Conservation (phyloP, 1,140 invertebrate genomes). For the Hestina assimilis region DNA sequence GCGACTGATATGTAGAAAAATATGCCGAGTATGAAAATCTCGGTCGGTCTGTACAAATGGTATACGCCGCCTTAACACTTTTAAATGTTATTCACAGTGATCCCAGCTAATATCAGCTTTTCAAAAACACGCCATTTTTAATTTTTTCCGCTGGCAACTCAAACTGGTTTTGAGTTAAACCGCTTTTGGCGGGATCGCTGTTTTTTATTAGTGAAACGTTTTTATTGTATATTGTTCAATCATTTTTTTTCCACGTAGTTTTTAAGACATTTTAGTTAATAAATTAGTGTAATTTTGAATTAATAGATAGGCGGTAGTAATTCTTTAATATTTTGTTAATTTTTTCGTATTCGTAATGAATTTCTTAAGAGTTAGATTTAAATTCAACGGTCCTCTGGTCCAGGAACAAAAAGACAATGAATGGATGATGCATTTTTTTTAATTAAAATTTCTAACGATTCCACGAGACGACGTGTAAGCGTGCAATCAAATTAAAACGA, state of each 20-base stretch:
- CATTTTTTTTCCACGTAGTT: slow-evolving; percentile 73
- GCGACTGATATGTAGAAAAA: slow-evolving; percentile 74
- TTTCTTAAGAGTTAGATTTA: slow-evolving; percentile 72
- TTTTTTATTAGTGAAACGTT: slow-evolving; percentile 71
- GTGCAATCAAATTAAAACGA: slow-evolving; percentile 37
- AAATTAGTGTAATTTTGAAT: slow-evolving; percentile 72
- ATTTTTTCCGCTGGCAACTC: slow-evolving; percentile 23
- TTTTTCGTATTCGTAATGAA: slow-evolving; percentile 74
- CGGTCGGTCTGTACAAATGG: slow-evolving; percentile 69
- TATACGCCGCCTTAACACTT: slow-evolving; percentile 72
- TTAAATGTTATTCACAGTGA: slow-evolving; percentile 66
- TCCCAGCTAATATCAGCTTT: slow-evolving; percentile 38
- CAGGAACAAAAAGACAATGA: slow-evolving; percentile 76
- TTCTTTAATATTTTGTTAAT: slow-evolving; percentile 76
- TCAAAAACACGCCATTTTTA: slow-evolving; percentile 13
- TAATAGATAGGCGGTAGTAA: slow-evolving; percentile 73
- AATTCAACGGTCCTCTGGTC: slow-evolving; percentile 65
- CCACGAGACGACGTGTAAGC: slow-evolving; percentile 40
- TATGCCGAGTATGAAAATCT: slow-evolving; percentile 48
- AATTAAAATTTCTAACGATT: slow-evolving; percentile 44
- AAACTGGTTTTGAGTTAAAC: slow-evolving; percentile 3
- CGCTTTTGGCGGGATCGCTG: slow-evolving; percentile 54
- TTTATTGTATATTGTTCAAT: slow-evolving; percentile 77
- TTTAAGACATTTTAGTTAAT: slow-evolving; percentile 76
- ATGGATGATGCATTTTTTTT: slow-evolving; percentile 72